These are phyloP conservation scores for Pseudococcus viburni DNA, from an alignment of 2,888 invertebrate genomes.

Conservation along the genomic window DNA sequence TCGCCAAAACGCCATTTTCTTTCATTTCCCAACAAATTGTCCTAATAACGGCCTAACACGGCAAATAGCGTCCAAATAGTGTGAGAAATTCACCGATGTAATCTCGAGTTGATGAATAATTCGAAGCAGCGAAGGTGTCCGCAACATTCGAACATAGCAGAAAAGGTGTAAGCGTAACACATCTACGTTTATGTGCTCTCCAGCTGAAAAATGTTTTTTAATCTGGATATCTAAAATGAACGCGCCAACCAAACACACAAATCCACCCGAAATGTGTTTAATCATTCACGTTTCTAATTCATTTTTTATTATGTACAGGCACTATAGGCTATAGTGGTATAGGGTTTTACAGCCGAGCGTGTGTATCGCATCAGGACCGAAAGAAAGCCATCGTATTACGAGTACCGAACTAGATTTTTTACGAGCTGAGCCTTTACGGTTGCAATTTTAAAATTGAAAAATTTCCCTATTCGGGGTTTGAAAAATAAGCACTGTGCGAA, in stretches of 20 bases:
- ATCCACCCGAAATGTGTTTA: constrained; percentile 29
- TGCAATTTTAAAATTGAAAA: constrained; percentile 44
- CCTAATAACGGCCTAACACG: no score
- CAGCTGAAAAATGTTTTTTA: constrained; percentile 41
- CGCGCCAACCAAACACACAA: background rate
- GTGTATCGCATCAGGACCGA: background rate
- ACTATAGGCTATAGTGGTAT: constrained; percentile 1
- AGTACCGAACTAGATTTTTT: background rate
- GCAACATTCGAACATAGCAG: background rate
- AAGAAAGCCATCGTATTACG: background rate
- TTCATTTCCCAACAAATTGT: no score
- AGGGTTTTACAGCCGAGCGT: background rate
- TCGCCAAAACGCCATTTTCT: no score
- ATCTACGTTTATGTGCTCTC: background rate
- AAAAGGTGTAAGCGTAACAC: background rate
- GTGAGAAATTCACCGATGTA: constrained; percentile 36
- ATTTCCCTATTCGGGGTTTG: background rate
- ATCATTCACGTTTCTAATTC: constrained; percentile 44
- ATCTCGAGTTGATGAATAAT: constrained; percentile 48
- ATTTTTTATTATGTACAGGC: constrained; percentile 33
- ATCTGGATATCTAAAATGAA: constrained; percentile 13
- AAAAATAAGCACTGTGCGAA: background rate
- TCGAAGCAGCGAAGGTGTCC: background rate
- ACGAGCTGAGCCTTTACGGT: background rate
- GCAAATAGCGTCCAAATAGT: background rate